Evolutionary conservation across 2,113 vertebrate species (phyloP).

Genomic region (Tylochromis polylepis): DNA sequence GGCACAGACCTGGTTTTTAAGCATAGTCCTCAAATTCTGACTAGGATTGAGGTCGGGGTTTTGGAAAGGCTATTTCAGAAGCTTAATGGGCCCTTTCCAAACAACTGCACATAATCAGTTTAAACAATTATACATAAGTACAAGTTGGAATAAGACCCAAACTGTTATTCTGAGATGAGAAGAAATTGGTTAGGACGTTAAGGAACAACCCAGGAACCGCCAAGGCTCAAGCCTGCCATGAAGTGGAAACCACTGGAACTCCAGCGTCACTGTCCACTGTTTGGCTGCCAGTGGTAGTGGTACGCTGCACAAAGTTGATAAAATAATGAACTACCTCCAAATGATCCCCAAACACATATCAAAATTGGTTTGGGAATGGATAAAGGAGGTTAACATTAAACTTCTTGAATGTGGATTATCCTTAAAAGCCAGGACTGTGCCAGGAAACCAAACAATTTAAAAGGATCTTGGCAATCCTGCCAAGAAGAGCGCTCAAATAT

Average conservation of each 20-base stretch:
- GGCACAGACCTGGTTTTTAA: not conserved
- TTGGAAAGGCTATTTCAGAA: not conserved
- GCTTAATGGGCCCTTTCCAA: not conserved
- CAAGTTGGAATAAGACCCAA: not conserved
- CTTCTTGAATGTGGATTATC: not conserved
- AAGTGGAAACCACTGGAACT: not conserved
- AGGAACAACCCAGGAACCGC: not conserved
- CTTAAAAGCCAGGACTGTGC: not conserved
- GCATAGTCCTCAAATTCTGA: not conserved
- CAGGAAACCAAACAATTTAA: not conserved
- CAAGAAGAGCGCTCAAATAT: not conserved
- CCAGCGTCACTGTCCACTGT: too few relatives aligned
- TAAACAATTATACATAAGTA: not conserved
- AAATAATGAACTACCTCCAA: not conserved
- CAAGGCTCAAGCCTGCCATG: not conserved
- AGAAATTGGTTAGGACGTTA: not conserved
- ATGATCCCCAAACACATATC: rapidly evolving
- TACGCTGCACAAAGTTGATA: not conserved
- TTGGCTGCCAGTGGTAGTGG: too few relatives aligned
- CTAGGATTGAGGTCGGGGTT: not conserved
- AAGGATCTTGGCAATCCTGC: not conserved
- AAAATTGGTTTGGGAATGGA: not conserved
- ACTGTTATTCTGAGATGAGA: not conserved
- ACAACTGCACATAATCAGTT: not conserved
- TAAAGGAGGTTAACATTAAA: not conserved